phyloP scores from a whole-genome alignment of 2,797 vertebrate species.

The Nannoperca obscura region DNA sequence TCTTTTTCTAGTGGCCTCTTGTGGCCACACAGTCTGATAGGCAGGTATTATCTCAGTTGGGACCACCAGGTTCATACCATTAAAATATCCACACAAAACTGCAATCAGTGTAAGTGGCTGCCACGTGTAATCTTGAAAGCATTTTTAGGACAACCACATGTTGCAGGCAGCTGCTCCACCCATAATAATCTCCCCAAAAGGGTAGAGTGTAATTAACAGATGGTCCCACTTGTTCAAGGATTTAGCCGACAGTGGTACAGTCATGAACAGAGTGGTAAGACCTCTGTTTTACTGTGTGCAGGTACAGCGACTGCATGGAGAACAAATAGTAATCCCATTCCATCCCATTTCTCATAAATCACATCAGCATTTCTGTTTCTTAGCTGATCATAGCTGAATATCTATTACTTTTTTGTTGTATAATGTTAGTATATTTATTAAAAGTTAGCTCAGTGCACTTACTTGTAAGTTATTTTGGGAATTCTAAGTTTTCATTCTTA shows the following conservation, averaged over 20 bases:
- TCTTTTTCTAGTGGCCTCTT: background rate
- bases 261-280: background rate
- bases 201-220: slow-evolving; percentile 58
- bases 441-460: background rate
- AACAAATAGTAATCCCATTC: background rate
- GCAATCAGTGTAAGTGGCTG: slow-evolving; percentile 43
- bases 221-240: slow-evolving; percentile 49
- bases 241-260: slow-evolving; percentile 10
- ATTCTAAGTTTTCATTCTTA: background rate
- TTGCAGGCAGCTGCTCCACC: slow-evolving; percentile 43
- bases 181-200: slow-evolving; percentile 52
- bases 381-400: background rate
- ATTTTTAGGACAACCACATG: slow-evolving; percentile 26
- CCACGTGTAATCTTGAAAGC: slow-evolving; percentile 33
- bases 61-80: background rate
- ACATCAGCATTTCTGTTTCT: background rate
- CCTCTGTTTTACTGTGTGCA: slow-evolving; percentile 5
- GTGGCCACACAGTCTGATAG: background rate
- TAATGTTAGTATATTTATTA: background rate
- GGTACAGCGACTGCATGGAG: background rate
- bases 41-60: background rate
- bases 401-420: background rate
- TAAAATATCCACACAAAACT: slow-evolving; percentile 21
- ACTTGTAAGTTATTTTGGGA: background rate
- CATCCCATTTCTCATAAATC: no score